These are phyloP conservation scores for Apteryx owenii DNA, from an alignment of 2,113 vertebrate species.

Conservation along the genomic window DNA sequence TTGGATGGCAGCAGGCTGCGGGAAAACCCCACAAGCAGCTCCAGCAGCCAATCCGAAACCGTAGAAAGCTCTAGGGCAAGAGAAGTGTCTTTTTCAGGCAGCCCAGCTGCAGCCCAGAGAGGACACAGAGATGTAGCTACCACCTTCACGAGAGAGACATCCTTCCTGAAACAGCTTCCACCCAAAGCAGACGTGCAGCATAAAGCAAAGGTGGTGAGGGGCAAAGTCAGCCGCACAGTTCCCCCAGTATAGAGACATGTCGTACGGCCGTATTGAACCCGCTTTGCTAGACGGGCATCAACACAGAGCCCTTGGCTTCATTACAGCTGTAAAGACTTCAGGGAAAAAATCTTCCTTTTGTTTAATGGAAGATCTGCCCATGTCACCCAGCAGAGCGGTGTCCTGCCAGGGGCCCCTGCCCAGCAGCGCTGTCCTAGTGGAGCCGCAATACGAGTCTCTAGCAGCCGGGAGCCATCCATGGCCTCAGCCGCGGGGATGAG, in stretches of 20 bases:
- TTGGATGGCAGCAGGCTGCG: background rate
- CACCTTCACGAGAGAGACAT: background rate
- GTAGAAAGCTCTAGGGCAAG: background rate
- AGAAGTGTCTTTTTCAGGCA: background rate
- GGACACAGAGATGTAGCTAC: background rate
- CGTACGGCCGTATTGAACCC: background rate
- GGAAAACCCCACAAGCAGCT: background rate
- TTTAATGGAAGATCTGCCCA: background rate
- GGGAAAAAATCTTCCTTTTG: background rate
- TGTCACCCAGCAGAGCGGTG: background rate
- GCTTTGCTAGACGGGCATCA: background rate
- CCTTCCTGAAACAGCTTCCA: background rate
- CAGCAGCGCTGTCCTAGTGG: background rate
- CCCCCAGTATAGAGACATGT: background rate
- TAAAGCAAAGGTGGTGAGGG: background rate
- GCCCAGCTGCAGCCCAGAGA: background rate
- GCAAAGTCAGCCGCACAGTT: background rate
- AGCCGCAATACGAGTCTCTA: background rate
- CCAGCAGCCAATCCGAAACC: background rate
- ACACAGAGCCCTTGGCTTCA: background rate
- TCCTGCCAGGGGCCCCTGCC: background rate
- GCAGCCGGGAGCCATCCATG: background rate
- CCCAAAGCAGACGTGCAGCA: accelerated
- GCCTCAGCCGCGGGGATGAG: accelerated
- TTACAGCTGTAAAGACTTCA: too few species aligned